Percentiles rank a stretch among this genome's conserved stretches.
phyloP scores from a whole-genome alignment of 2,888 invertebrate species.

The Hofmannophila pseudospretella region DNA sequence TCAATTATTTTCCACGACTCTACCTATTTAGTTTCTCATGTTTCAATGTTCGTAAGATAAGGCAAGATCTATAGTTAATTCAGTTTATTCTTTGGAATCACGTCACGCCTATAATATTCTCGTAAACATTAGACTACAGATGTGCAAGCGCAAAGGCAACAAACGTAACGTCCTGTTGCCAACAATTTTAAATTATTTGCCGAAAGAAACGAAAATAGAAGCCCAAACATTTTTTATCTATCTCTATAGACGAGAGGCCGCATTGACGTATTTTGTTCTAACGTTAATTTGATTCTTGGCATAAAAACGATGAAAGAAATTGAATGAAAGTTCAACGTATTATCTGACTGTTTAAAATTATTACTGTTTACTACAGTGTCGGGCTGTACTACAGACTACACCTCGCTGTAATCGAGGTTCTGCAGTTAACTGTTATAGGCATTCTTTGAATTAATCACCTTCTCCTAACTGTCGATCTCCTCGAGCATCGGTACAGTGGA shows the following conservation, averaged over 20 bases:
- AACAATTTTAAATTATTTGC: constrained; percentile 9
- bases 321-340: constrained; percentile 19
- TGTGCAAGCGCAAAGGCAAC: constrained; percentile 17
- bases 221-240: not conserved
- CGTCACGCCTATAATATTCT: not conserved
- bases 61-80: not conserved
- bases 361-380: not conserved
- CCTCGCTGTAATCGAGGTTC: not conserved
- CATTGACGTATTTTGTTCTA: constrained; percentile 20
- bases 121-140: constrained; percentile 9
- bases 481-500: constrained; percentile 26
- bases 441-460: not conserved
- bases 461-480: not conserved
- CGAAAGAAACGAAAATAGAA: constrained; percentile 27
- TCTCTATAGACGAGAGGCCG: not conserved
- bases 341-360: too few relatives aligned
- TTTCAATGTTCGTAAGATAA: not conserved
- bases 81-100: not conserved
- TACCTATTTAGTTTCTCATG: too few relatives aligned
- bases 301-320: constrained; percentile 20
- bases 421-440: not conserved
- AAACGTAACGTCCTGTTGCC: constrained; percentile 37
- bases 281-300: constrained; percentile 25
- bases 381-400: not conserved
- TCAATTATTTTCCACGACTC: too few relatives aligned